phyloP scores from a whole-genome alignment of 2,797 vertebrate species.

The Jordanella pulchra region DNA sequence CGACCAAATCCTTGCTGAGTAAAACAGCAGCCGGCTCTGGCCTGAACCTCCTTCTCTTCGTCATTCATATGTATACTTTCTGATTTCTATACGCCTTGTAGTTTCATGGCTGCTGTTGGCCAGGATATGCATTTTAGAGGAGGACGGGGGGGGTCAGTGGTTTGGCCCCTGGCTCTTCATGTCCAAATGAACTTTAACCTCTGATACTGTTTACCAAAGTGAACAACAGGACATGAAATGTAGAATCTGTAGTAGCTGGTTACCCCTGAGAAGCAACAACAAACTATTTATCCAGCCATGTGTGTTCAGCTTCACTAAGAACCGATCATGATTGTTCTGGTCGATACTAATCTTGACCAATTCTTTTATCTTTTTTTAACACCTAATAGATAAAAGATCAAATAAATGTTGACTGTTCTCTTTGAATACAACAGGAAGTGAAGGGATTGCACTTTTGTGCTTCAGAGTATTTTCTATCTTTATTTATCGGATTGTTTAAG shows the following conservation, averaged over 20 bases:
- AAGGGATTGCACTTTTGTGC: background rate
- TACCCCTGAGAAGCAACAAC: background rate
- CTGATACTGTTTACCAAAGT: background rate
- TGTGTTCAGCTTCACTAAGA: background rate
- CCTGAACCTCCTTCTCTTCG: background rate
- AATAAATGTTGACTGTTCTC: background rate
- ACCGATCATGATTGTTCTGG: background rate
- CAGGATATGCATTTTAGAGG: background rate
- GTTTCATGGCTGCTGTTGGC: background rate
- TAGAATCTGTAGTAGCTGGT: background rate
- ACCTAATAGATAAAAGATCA: background rate
- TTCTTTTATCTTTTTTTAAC: background rate
- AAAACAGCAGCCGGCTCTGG: slow-evolving; percentile 19
- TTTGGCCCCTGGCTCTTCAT: background rate
- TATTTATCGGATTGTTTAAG: background rate
- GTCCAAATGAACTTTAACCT: background rate
- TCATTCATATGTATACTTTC: too few relatives aligned
- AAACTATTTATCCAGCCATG: background rate
- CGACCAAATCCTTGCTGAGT: slow-evolving; percentile 28
- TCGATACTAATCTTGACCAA: background rate
- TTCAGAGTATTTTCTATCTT: background rate
- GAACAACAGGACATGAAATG: background rate
- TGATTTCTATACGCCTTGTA: background rate
- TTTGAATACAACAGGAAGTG: too few relatives aligned
- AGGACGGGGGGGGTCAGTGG: background rate